phyloP scores from a whole-genome alignment of 1,140 invertebrate species.

The Drosophila funebris region DNA sequence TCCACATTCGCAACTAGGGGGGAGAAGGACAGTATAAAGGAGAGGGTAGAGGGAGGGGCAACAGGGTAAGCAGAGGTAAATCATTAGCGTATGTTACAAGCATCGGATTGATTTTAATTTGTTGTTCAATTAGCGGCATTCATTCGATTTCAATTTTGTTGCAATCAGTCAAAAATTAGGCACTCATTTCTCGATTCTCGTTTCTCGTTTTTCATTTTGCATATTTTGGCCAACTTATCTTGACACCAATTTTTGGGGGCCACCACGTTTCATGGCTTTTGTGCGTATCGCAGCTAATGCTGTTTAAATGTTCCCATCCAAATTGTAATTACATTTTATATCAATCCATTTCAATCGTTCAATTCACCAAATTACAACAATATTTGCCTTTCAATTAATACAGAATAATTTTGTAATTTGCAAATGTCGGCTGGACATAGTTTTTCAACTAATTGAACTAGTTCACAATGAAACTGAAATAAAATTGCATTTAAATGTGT shows the following conservation, averaged over 20 bases:
- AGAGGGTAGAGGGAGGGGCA: slow-evolving; percentile 3
- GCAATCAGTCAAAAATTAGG: slow-evolving; percentile 34
- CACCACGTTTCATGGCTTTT: neutral
- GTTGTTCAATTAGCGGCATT: slow-evolving; percentile 73
- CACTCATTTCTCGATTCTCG: neutral
- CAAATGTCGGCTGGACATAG: too few relatives aligned
- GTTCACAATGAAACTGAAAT: too few relatives aligned
- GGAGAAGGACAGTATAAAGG: neutral
- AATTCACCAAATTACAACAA: neutral
- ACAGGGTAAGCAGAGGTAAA: neutral
- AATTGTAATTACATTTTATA: neutral
- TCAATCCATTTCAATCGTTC: neutral
- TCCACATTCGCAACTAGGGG: neutral
- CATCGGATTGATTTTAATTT: slow-evolving; percentile 71
- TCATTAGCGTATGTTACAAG: slow-evolving; percentile 26
- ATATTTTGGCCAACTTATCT: slow-evolving; percentile 8
- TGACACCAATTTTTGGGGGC: neutral
- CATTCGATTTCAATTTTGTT: slow-evolving; percentile 34
- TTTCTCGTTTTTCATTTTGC: neutral
- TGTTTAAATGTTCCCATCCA: neutral
- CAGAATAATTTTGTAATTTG: neutral
- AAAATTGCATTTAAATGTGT: too few relatives aligned
- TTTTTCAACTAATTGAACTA: too few relatives aligned
- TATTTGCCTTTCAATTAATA: slow-evolving; percentile 1
- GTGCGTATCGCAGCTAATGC: neutral